Evolutionary conservation across 2,797 vertebrate species (phyloP), one percentile per base, ranked within the genome.

Genomic region (Tolypeutes matacus): DNA sequence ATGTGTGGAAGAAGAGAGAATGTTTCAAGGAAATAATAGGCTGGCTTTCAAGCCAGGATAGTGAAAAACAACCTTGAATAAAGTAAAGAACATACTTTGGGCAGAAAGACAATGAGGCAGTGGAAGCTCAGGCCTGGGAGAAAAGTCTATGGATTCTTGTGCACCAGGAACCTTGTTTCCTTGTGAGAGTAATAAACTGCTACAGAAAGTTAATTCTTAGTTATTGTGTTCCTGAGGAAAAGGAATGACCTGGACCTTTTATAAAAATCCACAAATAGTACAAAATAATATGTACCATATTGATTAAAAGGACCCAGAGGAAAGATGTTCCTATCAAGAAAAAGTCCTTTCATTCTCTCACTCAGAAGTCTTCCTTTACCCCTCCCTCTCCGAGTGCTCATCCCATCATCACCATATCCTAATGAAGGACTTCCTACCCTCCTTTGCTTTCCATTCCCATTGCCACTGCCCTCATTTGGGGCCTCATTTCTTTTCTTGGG

Each of bases 381-480:
- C 56, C 23, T 9, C 20, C 27, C n/a, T 56, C 29, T 46, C 58
- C 23, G 1, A 31, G 31, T 12, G 25, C 67, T 70, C 56, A 9
- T 7, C 4, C n/a, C 17, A 10, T 72, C 80, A 5, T 42, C 25
- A 2, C 1, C 0, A 5, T 8, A 29, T 27, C 53, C 49, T n/a
- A 42, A 4, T 18, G 51, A 83, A 69, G 20, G 18, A 9, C 29
- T 25, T 58, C 70, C 56, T 15, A 20, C 9, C 21, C 31, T 83
- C 23, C 49, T 53, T 80, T 49, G 46, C 31, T 14, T 21, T 3
- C 25, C 78, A 5, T 21, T 29, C 7, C 11, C 34, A 69, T 13
- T 3, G 34, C 25, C 1, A 20, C 31, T 20, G 42, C 29, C 31
- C 23, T 65, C 76, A 17, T 20, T 15, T 0, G 0, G 21, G 21